Conservation (phyloP, 2,113 vertebrate genomes). For the Megaceryle torquata region DNA sequence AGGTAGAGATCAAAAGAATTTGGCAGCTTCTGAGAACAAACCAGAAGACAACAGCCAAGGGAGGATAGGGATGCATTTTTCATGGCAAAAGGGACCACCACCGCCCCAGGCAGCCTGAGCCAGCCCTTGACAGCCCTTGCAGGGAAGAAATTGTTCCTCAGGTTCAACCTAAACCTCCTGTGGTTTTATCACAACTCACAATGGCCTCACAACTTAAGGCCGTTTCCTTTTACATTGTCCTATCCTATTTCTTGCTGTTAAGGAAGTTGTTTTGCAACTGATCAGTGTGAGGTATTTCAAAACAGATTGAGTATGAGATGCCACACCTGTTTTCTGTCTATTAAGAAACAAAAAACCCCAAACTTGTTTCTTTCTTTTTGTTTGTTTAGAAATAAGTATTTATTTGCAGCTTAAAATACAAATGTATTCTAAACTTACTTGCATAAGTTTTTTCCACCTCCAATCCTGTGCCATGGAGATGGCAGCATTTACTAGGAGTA, state of each 20-base stretch:
- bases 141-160: too few relatives aligned
- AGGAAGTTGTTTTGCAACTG: not conserved
- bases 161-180: not conserved
- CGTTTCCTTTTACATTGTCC: not conserved
- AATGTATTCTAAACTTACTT: not conserved
- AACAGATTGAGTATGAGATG: not conserved
- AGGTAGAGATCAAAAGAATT: not conserved
- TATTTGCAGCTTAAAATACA: not conserved
- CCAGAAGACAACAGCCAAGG: not conserved
- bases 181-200: too few relatives aligned
- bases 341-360: not conserved
- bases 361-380: not conserved
- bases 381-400: not conserved
- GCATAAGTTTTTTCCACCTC: not conserved
- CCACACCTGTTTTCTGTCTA: not conserved
- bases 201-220: not conserved
- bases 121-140: too few relatives aligned
- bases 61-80: not conserved
- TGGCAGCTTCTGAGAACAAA: not conserved
- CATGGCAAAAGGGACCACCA: not conserved
- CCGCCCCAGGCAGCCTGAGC: too few relatives aligned
- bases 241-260: not conserved
- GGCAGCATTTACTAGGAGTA: not conserved
- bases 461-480: not conserved
- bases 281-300: not conserved